phyloP scores from a whole-genome alignment of 1,140 invertebrate genomes.

The Saccostrea glomerata region DNA sequence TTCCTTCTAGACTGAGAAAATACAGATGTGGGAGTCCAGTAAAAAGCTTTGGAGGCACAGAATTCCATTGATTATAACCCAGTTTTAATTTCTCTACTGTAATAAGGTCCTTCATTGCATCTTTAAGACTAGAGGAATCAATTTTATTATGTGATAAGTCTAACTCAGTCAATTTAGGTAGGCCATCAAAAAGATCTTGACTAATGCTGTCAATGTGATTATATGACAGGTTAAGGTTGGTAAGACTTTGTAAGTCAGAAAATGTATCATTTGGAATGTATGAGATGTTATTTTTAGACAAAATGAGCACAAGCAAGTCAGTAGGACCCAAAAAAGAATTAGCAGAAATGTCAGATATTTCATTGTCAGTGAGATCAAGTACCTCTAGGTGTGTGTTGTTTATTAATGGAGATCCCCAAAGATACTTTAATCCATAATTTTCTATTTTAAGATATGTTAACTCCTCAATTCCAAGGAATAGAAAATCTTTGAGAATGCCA shows the following conservation, averaged over 20 bases:
- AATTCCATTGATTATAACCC: slow-evolving; percentile 56
- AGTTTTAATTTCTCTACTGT: slow-evolving; percentile 56
- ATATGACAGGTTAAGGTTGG: slow-evolving; percentile 51
- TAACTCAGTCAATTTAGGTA: slow-evolving; percentile 57
- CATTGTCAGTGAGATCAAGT: slow-evolving; percentile 60
- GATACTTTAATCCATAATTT: slow-evolving; percentile 53
- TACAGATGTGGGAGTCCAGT: slow-evolving; percentile 55
- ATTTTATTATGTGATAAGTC: slow-evolving; percentile 62
- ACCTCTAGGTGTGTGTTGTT: slow-evolving; percentile 51
- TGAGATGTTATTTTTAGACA: slow-evolving; percentile 56
- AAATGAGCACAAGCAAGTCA: slow-evolving; percentile 54
- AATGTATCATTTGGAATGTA: background rate
- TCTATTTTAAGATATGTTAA: slow-evolving; percentile 52
- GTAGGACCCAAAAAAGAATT: slow-evolving; percentile 60
- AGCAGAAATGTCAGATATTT: slow-evolving; percentile 49
- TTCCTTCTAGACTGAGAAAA: slow-evolving; percentile 53
- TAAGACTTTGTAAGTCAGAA: background rate
- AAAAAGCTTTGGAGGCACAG: slow-evolving; percentile 56
- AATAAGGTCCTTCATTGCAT: slow-evolving; percentile 56
- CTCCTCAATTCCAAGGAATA: slow-evolving; percentile 47
- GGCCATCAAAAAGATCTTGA: slow-evolving; percentile 59
- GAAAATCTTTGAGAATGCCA: slow-evolving; percentile 51
- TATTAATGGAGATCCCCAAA: slow-evolving; percentile 52
- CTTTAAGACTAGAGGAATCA: slow-evolving; percentile 27
- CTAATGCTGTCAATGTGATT: slow-evolving; percentile 60